Evolutionary conservation across 2,113 vertebrate genomes (phyloP).

Genomic region (Cheirogaleus medius): DNA sequence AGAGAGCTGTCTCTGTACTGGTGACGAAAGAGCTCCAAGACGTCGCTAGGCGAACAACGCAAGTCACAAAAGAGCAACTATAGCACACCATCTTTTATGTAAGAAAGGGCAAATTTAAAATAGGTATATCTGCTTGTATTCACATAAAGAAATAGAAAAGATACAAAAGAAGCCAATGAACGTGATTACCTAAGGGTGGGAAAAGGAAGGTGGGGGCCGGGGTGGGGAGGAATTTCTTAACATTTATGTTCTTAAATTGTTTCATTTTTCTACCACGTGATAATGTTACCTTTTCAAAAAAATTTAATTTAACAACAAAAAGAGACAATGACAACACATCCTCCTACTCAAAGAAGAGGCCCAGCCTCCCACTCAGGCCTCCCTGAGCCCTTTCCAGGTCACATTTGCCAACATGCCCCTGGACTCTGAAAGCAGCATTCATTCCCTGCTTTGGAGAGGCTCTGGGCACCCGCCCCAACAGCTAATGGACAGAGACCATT

Average conservation of each 20-base stretch:
- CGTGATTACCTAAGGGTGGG: neutral
- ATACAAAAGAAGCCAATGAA: neutral
- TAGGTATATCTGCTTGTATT: neutral
- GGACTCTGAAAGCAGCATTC: neutral
- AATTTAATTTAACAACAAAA: neutral
- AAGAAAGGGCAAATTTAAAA: neutral
- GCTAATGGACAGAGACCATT: neutral
- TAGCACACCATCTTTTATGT: fast-evolving
- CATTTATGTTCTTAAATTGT: neutral
- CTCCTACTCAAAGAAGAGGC: neutral
- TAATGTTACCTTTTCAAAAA: neutral
- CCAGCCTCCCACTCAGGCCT: too few relatives aligned
- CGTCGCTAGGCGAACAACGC: neutral
- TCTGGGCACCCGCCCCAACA: neutral
- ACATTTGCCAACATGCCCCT: fast-evolving
- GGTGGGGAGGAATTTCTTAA: neutral
- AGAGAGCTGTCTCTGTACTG: neutral
- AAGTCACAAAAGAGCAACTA: too few relatives aligned
- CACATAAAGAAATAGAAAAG: neutral
- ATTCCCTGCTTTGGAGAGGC: neutral
- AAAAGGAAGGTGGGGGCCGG: fast-evolving
- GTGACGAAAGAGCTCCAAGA: neutral
- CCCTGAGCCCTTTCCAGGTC: neutral
- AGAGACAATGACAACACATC: fast-evolving
- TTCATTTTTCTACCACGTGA: neutral